Evolutionary conservation across 2,797 vertebrate species (phyloP), one percentile per base, ranked within the genome.

Genomic region (Gobio occitaniae): DNA sequence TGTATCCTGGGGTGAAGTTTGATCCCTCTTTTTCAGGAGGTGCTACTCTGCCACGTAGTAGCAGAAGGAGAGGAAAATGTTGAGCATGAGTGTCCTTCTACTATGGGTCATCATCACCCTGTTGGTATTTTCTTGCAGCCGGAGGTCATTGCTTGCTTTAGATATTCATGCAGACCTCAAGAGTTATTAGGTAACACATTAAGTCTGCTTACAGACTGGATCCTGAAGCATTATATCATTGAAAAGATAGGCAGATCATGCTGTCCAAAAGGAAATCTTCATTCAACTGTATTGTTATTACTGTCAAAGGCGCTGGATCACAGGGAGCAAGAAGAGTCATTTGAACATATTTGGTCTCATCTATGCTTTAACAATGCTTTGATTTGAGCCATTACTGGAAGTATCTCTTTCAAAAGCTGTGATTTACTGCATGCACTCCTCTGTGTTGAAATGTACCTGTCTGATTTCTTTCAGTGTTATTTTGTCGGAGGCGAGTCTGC

Each of bases 341-440:
- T 66, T 84, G 48, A 77, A 76, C 72, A 41, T 50, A 63, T 44
- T 56, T 47, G 17, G 61, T 84, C 50, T n/a, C 61, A 84, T 66
- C 48, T 69, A 63, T 75, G 74, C 65, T 84, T 69, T 44, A 69
- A 54, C 63, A 29, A 38, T 75, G 69, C 80, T 81, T 79, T 56
- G 50, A 83, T 81, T 78, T 47, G 38, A 69, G n/a, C n/a, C 90
- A 82, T 83, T 78, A 25, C 81, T 65, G 86, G 89, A 88, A 89
- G 54, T 21, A 84, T 93, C 81, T 89, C 63, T 86, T 91, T 92
- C 38, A 72, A 90, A 87, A 75, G 77, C 87, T 88, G 91, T 79
- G 89, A 86, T 93, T 93, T 93, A 89, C 92, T 95, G 94, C 95
- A 95, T 95, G 93, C 91, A 88, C 90, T 90, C 86, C 91, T 93